A percentile compares a stretch with the other conserved stretches of the same genome.
Conservation (phyloP, 2,888 invertebrate species). For the Eremobia ochroleuca region DNA sequence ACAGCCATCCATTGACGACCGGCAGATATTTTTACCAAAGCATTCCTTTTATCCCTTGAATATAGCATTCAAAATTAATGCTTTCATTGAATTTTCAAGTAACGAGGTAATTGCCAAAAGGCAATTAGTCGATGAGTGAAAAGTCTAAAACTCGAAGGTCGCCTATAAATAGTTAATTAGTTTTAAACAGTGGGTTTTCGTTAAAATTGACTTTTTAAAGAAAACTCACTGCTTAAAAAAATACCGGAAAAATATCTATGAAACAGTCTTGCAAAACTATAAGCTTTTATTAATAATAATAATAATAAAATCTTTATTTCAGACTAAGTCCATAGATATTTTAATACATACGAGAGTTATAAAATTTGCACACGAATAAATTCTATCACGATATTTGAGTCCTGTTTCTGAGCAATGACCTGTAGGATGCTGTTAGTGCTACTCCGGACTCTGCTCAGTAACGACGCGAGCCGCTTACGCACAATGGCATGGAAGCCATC, state of each 20-base stretch:
- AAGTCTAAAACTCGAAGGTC: background rate
- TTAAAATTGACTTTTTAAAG: background rate
- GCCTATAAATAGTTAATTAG: background rate
- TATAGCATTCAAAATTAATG: background rate
- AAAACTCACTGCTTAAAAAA: no score
- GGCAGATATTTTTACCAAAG: constrained; percentile 1
- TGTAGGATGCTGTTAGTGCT: no score
- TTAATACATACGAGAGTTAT: no score
- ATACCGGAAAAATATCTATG: background rate
- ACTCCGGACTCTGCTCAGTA: no score
- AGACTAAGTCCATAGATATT: no score
- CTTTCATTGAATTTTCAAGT: background rate
- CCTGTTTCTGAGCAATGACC: no score
- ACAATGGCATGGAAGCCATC: no score
- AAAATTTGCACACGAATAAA: no score
- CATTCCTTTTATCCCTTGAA: constrained; percentile 7
- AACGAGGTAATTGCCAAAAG: background rate
- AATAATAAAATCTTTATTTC: no score
- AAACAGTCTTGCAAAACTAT: no score
- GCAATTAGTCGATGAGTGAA: background rate
- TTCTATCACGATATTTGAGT: no score
- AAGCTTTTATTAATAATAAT: background rate
- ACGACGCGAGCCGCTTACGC: no score
- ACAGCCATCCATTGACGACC: background rate
- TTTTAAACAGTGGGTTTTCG: background rate